Evolutionary conservation across 2,888 invertebrate species (phyloP).

Genomic region (Leptopilina myrica): DNA sequence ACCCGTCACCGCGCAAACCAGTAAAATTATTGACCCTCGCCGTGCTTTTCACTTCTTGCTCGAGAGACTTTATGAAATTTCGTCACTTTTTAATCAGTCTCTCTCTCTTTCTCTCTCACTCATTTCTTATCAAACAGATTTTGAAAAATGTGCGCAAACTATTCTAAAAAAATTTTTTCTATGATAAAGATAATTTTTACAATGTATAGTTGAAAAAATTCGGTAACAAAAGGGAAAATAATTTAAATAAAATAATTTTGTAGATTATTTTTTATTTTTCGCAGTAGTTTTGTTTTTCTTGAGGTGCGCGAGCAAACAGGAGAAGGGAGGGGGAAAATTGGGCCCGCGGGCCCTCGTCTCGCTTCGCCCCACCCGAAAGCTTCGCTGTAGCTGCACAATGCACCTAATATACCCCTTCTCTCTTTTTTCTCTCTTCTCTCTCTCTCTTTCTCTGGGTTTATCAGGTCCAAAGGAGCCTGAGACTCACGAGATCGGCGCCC

Average conservation of each 20-base stretch:
- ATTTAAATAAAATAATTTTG: no score
- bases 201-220: no score
- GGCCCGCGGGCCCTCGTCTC: constrained; percentile 8
- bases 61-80: constrained; percentile 50
- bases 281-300: constrained; percentile 3
- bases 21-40: constrained; percentile 65
- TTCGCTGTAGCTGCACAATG: background rate
- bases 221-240: no score
- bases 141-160: no score
- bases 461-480: constrained; percentile 12
- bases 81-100: constrained; percentile 26
- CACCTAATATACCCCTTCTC: background rate
- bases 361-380: background rate
- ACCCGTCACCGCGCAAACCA: constrained; percentile 61
- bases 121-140: no score
- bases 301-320: constrained; percentile 13
- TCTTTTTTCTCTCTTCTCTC: no score
- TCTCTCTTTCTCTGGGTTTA: background rate
- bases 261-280: no score
- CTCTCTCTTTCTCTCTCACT: constrained; percentile 14
- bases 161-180: no score
- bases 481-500: constrained; percentile 68
- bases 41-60: constrained; percentile 51
- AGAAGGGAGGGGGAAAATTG: constrained; percentile 22
- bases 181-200: no score